Evolutionary conservation across 1,140 invertebrate genomes (phyloP).

Genomic region (Popillia japonica): DNA sequence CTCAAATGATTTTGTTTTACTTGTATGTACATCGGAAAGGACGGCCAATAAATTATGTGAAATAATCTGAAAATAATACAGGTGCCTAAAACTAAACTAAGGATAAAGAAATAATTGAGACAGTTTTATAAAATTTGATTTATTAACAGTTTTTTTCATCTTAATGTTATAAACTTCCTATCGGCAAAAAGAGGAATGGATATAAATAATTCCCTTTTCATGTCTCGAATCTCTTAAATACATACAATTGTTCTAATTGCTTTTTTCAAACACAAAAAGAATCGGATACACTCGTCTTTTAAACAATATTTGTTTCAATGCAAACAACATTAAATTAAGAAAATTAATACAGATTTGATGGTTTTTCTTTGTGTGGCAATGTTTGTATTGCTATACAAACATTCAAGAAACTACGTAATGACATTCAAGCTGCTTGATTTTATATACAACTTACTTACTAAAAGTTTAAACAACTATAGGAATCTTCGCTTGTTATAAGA

Average conservation of each 20-base stretch:
- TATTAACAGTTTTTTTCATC: conserved; percentile 27
- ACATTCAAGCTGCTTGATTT: not conserved
- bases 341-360: not conserved
- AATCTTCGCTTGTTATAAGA: not conserved
- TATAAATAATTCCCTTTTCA: conserved; percentile 14
- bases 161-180: conserved; percentile 25
- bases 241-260: not conserved
- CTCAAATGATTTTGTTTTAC: no score
- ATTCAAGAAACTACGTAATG: not conserved
- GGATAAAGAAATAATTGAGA: no score
- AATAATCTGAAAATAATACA: no score
- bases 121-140: conserved; percentile 15
- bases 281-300: no score
- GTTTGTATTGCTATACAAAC: not conserved
- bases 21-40: no score
- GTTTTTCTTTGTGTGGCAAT: not conserved
- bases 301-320: not conserved
- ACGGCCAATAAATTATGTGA: no score
- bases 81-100: no score
- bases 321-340: not conserved
- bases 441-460: not conserved
- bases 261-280: not conserved
- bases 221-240: not conserved
- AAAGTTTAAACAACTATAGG: not conserved
- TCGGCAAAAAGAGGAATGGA: not conserved